phyloP scores from a whole-genome alignment of 2,888 invertebrate genomes.

The Ochropacha duplaris region DNA sequence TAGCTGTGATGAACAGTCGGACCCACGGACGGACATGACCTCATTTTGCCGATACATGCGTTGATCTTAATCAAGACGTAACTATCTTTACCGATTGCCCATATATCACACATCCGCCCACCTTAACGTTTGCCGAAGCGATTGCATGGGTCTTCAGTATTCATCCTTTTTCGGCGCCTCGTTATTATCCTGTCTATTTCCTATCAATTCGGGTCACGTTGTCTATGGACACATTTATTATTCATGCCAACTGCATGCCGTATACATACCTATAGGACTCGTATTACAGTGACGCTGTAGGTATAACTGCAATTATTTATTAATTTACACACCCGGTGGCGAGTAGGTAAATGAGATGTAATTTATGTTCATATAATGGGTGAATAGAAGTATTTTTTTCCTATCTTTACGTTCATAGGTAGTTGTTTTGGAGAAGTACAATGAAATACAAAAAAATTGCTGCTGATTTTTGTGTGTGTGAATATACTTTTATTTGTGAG shows the following conservation, averaged over 20 bases:
- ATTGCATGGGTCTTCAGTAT: constrained; percentile 17
- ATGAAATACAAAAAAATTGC: too few relatives aligned
- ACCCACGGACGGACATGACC: too few relatives aligned
- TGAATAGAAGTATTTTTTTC: background rate
- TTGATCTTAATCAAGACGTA: background rate
- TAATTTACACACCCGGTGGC: background rate
- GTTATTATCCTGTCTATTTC: constrained; percentile 41
- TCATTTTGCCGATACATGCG: background rate
- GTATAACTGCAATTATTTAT: constrained; percentile 2
- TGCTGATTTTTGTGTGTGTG: too few relatives aligned
- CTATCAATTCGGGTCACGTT: constrained; percentile 61
- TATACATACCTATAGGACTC: constrained; percentile 4
- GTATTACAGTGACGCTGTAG: background rate
- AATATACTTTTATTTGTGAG: too few relatives aligned
- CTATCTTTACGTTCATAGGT: too few relatives aligned
- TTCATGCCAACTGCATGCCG: constrained; percentile 25
- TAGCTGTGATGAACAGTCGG: too few relatives aligned
- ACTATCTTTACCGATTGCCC: background rate
- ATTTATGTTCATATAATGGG: background rate
- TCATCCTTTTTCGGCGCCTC: constrained; percentile 22
- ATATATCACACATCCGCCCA: constrained; percentile 5
- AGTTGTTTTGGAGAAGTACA: too few relatives aligned
- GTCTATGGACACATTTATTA: constrained; percentile 39
- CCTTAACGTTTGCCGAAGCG: constrained; percentile 7
- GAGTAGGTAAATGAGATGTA: background rate